phyloP scores from a whole-genome alignment of 2,113 vertebrate genomes.

The Muntiacus reevesi region DNA sequence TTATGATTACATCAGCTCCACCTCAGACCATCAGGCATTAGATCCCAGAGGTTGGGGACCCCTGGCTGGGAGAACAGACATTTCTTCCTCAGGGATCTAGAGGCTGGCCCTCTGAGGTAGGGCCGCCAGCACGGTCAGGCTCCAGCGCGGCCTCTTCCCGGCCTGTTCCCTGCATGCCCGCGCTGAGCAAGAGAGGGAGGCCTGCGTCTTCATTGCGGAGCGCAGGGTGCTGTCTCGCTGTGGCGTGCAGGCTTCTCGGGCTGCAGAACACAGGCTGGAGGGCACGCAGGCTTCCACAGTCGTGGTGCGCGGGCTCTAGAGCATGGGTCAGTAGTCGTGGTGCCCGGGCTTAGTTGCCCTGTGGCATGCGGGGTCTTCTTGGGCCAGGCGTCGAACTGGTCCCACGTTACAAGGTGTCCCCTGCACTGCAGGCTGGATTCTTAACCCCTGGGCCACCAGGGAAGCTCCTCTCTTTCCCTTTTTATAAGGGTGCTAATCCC shows the following conservation, averaged over 20 bases:
- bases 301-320: neutral
- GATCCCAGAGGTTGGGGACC: neutral
- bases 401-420: neutral
- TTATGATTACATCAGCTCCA: neutral
- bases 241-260: neutral
- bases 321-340: neutral
- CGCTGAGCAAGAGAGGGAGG: accelerated
- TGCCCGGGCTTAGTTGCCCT: neutral
- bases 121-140: accelerated
- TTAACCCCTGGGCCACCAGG: neutral
- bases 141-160: accelerated
- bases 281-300: accelerated
- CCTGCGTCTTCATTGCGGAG: neutral
- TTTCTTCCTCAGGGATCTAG: too few relatives aligned
- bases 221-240: accelerated
- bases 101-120: neutral
- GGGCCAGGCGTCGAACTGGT: neutral
- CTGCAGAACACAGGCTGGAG: neutral
- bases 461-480: neutral
- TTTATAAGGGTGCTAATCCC: neutral
- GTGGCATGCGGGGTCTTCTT: neutral
- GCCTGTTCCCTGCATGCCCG: neutral
- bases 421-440: neutral
- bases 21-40: neutral
- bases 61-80: neutral